A percentile compares a stretch with the other conserved stretches of the same genome.
Conservation (phyloP, 2,113 vertebrate species). For the Burhinus oedicnemus region DNA sequence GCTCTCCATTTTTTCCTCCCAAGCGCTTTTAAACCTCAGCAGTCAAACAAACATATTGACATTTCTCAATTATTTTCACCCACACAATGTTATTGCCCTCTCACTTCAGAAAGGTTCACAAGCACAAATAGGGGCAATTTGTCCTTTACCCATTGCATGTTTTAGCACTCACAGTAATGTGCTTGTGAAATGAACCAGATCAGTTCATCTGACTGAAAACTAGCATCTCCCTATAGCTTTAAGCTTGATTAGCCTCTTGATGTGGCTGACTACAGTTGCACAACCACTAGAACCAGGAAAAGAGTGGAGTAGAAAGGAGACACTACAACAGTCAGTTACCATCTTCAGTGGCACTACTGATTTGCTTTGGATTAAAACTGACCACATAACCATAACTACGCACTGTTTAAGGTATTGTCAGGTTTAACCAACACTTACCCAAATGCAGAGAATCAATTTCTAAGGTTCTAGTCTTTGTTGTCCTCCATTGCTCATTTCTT, state of each 20-base stretch:
- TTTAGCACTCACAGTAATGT: fast-evolving
- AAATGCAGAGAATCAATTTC: neutral
- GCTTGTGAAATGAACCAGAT: neutral
- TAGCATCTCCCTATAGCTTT: neutral
- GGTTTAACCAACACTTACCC: neutral
- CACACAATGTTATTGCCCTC: neutral
- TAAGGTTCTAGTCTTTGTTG: neutral
- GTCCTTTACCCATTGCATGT: neutral
- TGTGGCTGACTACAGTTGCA: neutral
- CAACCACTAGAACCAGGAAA: neutral
- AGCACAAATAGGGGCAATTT: neutral
- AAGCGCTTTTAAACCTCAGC: neutral
- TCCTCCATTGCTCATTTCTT: neutral
- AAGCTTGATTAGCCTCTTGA: neutral
- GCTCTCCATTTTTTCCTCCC: neutral
- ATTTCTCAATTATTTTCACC: neutral
- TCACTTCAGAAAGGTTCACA: neutral
- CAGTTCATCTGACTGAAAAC: neutral
- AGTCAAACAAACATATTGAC: neutral
- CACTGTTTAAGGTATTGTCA: neutral
- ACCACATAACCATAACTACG: neutral
- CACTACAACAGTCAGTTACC: neutral
- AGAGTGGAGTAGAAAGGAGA: neutral
- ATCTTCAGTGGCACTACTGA: neutral
- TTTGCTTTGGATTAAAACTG: neutral